A percentile compares a stretch with the other conserved stretches of the same genome.
phyloP scores from a whole-genome alignment of 2,888 invertebrate genomes.

The Schizaphis graminum region DNA sequence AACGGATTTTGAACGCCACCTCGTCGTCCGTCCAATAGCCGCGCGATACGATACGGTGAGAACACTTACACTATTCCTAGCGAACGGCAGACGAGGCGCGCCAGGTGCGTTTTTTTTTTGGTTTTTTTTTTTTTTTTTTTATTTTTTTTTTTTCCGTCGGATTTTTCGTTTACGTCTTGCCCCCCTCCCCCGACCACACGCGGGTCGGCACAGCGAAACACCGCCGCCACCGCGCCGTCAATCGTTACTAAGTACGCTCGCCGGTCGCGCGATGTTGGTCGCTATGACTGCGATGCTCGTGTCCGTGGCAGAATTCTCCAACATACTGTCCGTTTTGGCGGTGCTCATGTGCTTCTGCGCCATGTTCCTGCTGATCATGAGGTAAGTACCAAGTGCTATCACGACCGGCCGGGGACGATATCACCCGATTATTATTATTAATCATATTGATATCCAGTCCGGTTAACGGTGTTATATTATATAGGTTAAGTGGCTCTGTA shows the following conservation, averaged over 20 bases:
- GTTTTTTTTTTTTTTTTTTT: background rate
- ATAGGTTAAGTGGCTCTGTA: background rate
- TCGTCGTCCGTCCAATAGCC: background rate
- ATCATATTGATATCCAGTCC: too few species aligned
- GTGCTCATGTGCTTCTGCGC: constrained; percentile 81
- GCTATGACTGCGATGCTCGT: constrained; percentile 76
- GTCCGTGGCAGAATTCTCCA: constrained; percentile 81
- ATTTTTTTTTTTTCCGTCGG: background rate
- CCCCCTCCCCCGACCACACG: background rate
- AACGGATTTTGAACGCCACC: background rate
- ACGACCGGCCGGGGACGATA: background rate
- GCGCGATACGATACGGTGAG: background rate
- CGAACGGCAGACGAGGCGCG: background rate
- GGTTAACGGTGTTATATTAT: background rate
- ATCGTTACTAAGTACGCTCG: background rate
- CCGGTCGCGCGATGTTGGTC: constrained; percentile 70
- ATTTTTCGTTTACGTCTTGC: background rate
- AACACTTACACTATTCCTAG: too few species aligned
- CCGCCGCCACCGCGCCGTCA: background rate
- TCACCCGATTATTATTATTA: too few species aligned
- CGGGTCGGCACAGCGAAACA: background rate
- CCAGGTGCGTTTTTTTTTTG: background rate
- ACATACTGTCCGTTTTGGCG: constrained; percentile 82
- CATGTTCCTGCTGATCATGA: constrained; percentile 82
- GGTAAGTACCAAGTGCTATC: constrained; percentile 75